Conservation (phyloP, 2,113 vertebrate species). For the Dermatemys mawii region DNA sequence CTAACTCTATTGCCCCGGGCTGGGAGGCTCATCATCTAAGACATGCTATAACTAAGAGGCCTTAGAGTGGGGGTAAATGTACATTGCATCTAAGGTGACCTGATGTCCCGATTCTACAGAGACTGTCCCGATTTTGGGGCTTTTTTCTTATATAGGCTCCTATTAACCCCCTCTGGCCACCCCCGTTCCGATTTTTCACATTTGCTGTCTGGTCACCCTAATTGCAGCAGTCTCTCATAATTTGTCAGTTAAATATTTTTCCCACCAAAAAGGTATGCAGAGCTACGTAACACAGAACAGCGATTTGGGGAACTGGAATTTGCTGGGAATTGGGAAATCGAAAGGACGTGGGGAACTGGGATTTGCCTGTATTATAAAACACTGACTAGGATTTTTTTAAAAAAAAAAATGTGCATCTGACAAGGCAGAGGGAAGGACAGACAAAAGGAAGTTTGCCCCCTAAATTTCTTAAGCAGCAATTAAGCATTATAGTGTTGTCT, state of each 20-base stretch:
- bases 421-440: background rate
- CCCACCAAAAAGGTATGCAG: rapidly evolving
- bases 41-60: background rate
- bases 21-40: background rate
- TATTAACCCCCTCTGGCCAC: no score
- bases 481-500: background rate
- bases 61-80: rapidly evolving
- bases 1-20: background rate
- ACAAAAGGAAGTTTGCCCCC: background rate
- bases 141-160: no score
- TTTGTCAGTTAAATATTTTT: background rate
- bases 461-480: background rate
- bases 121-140: no score
- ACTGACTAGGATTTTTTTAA: background rate
- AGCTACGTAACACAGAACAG: background rate
- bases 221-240: rapidly evolving
- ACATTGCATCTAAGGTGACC: no score
- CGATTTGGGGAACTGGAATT: background rate
- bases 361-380: background rate
- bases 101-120: no score
- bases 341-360: background rate
- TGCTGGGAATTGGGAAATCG: background rate
- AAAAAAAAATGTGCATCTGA: background rate
- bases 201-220: no score
- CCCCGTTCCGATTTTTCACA: no score